A percentile compares a stretch with the other conserved stretches of the same genome.
phyloP scores from a whole-genome alignment of 2,888 invertebrate genomes.

The Lepidocyrtinus sp. region DNA sequence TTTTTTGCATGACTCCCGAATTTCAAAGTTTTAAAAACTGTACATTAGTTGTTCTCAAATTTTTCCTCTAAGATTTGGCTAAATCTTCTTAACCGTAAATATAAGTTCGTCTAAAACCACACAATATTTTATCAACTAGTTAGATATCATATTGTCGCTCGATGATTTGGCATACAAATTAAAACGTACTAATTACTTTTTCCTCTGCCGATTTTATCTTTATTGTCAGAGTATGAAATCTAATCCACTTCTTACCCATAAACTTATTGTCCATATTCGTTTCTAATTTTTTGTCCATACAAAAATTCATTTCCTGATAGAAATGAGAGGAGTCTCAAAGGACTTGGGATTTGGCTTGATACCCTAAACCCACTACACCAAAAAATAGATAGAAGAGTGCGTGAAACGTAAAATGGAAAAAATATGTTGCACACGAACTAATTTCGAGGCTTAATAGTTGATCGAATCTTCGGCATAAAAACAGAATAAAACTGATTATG shows the following conservation, averaged over 20 bases:
- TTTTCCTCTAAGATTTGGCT: too few species aligned
- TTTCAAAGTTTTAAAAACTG: too few species aligned
- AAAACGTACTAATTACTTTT: too few species aligned
- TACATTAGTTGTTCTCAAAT: too few species aligned
- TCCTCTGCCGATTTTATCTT: too few species aligned
- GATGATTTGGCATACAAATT: too few species aligned
- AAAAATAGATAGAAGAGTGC: neutral
- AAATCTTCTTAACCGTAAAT: too few species aligned
- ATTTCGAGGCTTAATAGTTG: neutral
- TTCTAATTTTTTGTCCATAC: neutral
- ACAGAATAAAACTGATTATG: constrained; percentile 34
- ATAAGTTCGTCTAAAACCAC: too few species aligned
- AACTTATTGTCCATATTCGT: neutral
- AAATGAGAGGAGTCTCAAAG: neutral
- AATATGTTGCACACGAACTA: neutral
- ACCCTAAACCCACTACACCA: neutral
- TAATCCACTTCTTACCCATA: neutral
- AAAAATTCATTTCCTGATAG: neutral
- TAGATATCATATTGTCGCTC: too few species aligned
- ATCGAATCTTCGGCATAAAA: too few species aligned
- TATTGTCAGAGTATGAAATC: neutral
- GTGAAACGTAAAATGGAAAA: neutral
- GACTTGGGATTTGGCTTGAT: neutral
- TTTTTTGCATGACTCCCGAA: too few species aligned
- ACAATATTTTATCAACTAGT: too few species aligned